Base-by-base conservation (phyloP, 2,113 vertebrate genomes). In the Rhynchopsitta pachyrhyncha region DNA sequence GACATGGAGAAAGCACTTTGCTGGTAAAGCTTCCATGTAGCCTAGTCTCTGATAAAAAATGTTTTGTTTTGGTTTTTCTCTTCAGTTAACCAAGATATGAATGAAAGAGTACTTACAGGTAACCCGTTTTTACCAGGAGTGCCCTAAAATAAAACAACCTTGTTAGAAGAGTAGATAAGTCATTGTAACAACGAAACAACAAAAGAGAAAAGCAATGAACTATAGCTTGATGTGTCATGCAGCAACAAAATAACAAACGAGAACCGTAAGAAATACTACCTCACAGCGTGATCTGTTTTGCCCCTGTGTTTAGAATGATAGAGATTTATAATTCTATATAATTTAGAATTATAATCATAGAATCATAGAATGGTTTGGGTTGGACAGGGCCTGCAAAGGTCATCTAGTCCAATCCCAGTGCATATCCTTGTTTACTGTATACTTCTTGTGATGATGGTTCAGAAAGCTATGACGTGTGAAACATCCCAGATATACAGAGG, bases 81-180 rank as follows among this genome's bases (percentile, higher is more conserved):
- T 90, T 76, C 67, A 47, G 11, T 57, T 85, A 93, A 71, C 11
- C 1, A 69, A 92, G 74, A 64, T 22, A 77, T 3, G 3, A 19
- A 71, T 14, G 53, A 68, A 75, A 49, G 10, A 53, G 11, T 94
- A 93, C 81, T 95, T 83, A 93, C 6, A 0, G 70, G 80, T 69
- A 90, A 55, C 3, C 64, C 90, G 12, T 87, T 74, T 95, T 95
- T 88, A 29, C 83, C 95, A 93, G 91, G 70, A 92, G 77, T 71
- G 33, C 64, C 91, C 94, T 95, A 71, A 92, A 95, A 96, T 24
- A 78, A 62, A 96, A 47, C 5, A 73, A 1, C 8, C 42, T 66
- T 37, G 9, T 91, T 92, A 95, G 66, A 80, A 74, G 81, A 7
- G 16, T 33, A 79, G 62, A 55, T 39, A 74, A 71, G 91, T 50